Base-by-base conservation (phyloP, 2,797 vertebrate species). In the Hoplostethus atlanticus region DNA sequence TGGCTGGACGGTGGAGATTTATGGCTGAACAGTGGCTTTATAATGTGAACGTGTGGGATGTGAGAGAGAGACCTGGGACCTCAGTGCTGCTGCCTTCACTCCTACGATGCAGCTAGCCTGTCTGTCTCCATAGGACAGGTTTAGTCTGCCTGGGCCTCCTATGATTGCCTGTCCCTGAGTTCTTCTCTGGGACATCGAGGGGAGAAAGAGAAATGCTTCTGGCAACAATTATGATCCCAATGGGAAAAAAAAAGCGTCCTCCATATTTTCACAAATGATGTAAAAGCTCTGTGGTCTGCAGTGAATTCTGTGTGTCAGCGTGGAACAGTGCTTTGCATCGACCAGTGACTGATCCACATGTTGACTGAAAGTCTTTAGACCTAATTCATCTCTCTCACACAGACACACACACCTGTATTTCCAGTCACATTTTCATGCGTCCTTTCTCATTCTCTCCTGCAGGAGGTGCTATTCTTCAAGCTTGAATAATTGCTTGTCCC, bases 11-110 rank as follows among this genome's bases (percentile, higher is more conserved):
- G 16, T 53, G 58, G 54, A 79, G 87, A 89, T 91, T 87, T 91
- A 89, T 90, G 71, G 84, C 86, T 54, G 79, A 91, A 87, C 87
- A 76, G 88, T 89, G 88, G 86, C 85, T 90, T 88, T 89, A 84
- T 91, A 85, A 87, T 68, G 85, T 67, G 76, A 87, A 70, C 1
- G 55, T 79, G 87, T 77, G 83, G 81, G 83, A 88, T 65, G 76
- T 63, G 79, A 76, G 76, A 17, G 53, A 73, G 53, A 73, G 67
- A 80, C 72, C 54, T 64, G 76, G 68, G 65, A 81, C 68, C 68
- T 71, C 57, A 54, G 73, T 6, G 77, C 77, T 59, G 71, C 76
- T 52, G 71, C 77, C 66, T 76, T 71, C 50, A 72, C 60, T 56
- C 47, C 36, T 59, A 8, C 16, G 40, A 63, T 50, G 38, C 4